These are phyloP conservation scores for Poeciliopsis turneri DNA, from an alignment of 2,797 vertebrate species.

Conservation along the genomic window DNA sequence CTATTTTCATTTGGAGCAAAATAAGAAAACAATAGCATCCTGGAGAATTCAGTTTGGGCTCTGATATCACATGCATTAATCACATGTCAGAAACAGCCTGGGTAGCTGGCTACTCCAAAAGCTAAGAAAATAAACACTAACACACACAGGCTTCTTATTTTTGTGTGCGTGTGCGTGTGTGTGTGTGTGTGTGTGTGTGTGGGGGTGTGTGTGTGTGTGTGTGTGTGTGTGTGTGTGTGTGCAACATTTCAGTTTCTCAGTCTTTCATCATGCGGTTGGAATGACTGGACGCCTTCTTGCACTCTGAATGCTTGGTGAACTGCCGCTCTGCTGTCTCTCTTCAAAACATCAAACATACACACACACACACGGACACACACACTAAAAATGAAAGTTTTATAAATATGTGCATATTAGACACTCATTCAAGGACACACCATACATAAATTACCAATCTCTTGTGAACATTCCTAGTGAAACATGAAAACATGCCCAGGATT, in stretches of 20 bases:
- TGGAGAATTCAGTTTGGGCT: constrained; percentile 53
- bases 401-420: constrained; percentile 17
- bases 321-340: constrained; percentile 41
- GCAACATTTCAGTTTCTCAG: constrained; percentile 56
- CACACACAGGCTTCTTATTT: neutral
- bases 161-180: neutral
- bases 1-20: constrained; percentile 65
- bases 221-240: neutral
- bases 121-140: constrained; percentile 10
- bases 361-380: neutral
- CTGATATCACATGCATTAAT: constrained; percentile 65
- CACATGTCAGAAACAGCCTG: constrained; percentile 52
- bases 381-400: constrained; percentile 4
- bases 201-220: neutral
- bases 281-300: constrained; percentile 61
- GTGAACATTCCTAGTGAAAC: neutral
- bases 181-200: neutral
- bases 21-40: constrained; percentile 64
- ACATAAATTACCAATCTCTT: neutral
- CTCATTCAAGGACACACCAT: constrained; percentile 4
- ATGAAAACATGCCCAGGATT: neutral
- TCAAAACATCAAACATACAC: constrained; percentile 54
- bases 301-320: constrained; percentile 53
- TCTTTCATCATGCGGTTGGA: constrained; percentile 73
- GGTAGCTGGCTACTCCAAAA: constrained; percentile 40